Evolutionary conservation across 2,888 invertebrate species (phyloP).

Genomic region (Crocallis elinguaria): DNA sequence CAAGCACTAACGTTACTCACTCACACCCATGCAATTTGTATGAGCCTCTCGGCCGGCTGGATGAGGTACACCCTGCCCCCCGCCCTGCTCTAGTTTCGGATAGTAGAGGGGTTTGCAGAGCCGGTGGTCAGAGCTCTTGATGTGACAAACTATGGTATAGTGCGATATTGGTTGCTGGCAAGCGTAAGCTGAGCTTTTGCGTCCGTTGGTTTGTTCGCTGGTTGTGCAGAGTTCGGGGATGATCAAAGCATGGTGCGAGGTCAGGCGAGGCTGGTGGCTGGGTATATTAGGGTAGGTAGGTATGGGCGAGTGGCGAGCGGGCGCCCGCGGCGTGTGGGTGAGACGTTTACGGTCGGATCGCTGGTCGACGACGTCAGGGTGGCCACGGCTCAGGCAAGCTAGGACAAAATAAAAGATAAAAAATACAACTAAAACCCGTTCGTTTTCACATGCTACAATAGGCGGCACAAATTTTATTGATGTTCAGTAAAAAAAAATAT

Average conservation of each 20-base stretch:
- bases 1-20: constrained; percentile 78
- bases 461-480: too few species aligned
- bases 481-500: too few species aligned
- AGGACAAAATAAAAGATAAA: not conserved
- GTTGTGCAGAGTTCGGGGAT: constrained; percentile 22
- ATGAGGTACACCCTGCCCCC: constrained; percentile 53
- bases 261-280: constrained; percentile 50
- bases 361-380: constrained; percentile 73
- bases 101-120: constrained; percentile 60
- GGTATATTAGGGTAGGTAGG: constrained; percentile 74
- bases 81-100: constrained; percentile 48
- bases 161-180: constrained; percentile 72
- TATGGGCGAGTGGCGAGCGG: constrained; percentile 76
- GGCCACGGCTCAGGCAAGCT: constrained; percentile 44
- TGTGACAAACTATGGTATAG: constrained; percentile 79
- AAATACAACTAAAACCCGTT: not conserved
- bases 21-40: constrained; percentile 80
- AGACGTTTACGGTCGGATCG: constrained; percentile 84
- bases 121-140: constrained; percentile 76
- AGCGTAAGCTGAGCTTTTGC: constrained; percentile 51
- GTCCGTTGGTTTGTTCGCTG: constrained; percentile 37
- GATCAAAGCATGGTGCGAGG: constrained; percentile 45
- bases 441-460: too few species aligned
- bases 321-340: constrained; percentile 80
- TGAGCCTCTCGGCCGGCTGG: constrained; percentile 56